A percentile compares a stretch with the other conserved stretches of the same genome.
phyloP scores from a whole-genome alignment of 2,888 invertebrate species.

The Apoderus coryli region DNA sequence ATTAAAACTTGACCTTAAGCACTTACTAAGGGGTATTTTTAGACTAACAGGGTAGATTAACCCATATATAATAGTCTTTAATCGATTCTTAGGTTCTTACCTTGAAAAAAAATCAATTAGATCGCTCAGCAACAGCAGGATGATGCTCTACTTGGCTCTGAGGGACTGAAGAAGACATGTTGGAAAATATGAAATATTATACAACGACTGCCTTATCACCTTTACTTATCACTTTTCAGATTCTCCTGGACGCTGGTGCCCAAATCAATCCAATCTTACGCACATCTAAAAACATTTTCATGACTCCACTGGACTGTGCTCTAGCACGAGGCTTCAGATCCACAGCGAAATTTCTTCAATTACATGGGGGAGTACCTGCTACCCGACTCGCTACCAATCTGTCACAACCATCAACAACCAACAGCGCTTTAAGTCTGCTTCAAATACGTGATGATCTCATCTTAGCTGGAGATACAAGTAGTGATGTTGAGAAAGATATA shows the following conservation, averaged over 20 bases:
- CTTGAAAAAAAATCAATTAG: too few species aligned
- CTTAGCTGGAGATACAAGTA: conserved; percentile 26
- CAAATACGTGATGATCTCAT: conserved; percentile 29
- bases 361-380: conserved; percentile 78
- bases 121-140: too few species aligned
- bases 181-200: too few species aligned
- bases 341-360: conserved; percentile 83
- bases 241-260: conserved; percentile 70
- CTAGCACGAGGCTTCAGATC: conserved; percentile 73
- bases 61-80: too few species aligned
- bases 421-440: conserved; percentile 18
- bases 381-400: conserved; percentile 39
- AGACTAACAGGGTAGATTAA: too few species aligned
- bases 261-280: conserved; percentile 73
- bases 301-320: conserved; percentile 88
- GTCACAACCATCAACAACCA: conserved; percentile 13
- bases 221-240: conserved; percentile 31
- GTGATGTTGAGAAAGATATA: conserved; percentile 25
- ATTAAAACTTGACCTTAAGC: too few species aligned
- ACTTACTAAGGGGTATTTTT: too few species aligned
- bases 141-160: too few species aligned
- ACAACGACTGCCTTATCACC: too few species aligned
- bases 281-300: conserved; percentile 66
- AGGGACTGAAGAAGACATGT: too few species aligned
- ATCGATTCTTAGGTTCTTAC: too few species aligned